These are phyloP conservation scores for Lasioglossum oenotherae DNA, from an alignment of 2,888 invertebrate genomes.

Conservation along the genomic window DNA sequence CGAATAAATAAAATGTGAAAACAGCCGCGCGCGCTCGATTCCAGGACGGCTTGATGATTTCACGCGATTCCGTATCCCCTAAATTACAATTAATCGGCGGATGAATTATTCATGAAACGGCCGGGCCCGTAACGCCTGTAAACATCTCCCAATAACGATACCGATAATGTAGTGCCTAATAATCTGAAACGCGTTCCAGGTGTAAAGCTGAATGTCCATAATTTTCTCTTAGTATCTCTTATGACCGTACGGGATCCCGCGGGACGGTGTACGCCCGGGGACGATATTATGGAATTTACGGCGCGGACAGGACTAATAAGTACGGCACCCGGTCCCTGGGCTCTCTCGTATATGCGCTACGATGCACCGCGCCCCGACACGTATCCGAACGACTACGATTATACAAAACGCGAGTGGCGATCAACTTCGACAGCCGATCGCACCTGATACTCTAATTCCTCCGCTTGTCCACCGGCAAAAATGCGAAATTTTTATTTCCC, in stretches of 20 bases:
- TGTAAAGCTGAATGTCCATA: slow-evolving; percentile 64
- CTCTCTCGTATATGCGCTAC: slow-evolving; percentile 12
- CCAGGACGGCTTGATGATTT: slow-evolving; percentile 18
- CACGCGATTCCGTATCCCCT: slow-evolving; percentile 24
- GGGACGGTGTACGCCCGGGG: slow-evolving; percentile 31
- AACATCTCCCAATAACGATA: slow-evolving; percentile 59
- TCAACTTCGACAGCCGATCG: slow-evolving; percentile 42
- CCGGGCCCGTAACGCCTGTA: slow-evolving; percentile 42
- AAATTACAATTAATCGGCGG: slow-evolving; percentile 54
- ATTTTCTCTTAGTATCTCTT: slow-evolving; percentile 65
- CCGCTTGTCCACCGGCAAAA: neutral
- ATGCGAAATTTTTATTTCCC: neutral
- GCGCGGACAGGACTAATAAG: slow-evolving; percentile 54
- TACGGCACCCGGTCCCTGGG: slow-evolving; percentile 49
- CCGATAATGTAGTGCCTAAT: slow-evolving; percentile 63
- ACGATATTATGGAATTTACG: slow-evolving; percentile 63
- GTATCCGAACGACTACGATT: slow-evolving; percentile 51
- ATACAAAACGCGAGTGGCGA: slow-evolving; percentile 35
- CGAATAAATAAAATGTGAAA: slow-evolving; percentile 24
- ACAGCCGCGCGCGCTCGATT: neutral
- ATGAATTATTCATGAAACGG: slow-evolving; percentile 64
- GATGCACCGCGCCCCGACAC: slow-evolving; percentile 10
- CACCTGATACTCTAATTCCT: neutral
- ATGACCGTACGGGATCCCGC: slow-evolving; percentile 43
- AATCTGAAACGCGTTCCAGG: slow-evolving; percentile 58